Conservation (phyloP, 2,113 vertebrate species). For the Pterocles gutturalis region DNA sequence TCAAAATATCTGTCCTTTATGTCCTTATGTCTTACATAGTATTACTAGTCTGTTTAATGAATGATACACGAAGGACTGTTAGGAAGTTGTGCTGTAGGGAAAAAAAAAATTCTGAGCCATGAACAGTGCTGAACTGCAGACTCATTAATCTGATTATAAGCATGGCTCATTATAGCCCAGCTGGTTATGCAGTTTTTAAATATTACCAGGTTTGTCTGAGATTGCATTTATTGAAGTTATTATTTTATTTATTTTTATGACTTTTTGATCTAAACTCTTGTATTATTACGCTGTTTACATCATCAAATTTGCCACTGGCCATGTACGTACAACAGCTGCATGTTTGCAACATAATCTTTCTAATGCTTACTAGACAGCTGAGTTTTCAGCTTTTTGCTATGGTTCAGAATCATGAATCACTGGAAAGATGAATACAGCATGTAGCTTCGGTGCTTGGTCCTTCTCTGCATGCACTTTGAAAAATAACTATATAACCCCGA, state of each 20-base stretch:
- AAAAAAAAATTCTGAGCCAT: conserved; percentile 31
- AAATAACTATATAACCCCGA: not conserved
- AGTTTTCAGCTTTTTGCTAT: not conserved
- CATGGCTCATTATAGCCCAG: not conserved
- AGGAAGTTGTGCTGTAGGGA: conserved; percentile 4
- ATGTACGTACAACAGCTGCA: not conserved
- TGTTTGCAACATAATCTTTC: not conserved
- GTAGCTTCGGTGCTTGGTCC: not conserved
- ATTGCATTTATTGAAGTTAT: not conserved
- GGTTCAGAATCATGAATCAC: not conserved
- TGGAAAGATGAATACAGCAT: not conserved
- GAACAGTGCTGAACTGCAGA: not conserved
- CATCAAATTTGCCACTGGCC: not conserved
- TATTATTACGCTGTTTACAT: not conserved
- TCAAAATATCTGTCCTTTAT: not conserved
- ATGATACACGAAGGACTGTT: not conserved
- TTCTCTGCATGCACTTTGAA: not conserved
- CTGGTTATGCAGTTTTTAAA: conserved; percentile 10
- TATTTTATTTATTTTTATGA: not conserved
- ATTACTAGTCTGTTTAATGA: not conserved
- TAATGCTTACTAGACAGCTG: not conserved
- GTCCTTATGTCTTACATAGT: not conserved
- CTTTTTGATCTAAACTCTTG: not conserved
- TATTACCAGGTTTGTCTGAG: not conserved
- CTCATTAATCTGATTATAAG: conserved; percentile 52